Percentiles rank a stretch among this genome's conserved stretches.
phyloP scores from a whole-genome alignment of 2,888 invertebrate genomes.

The Merodon equestris region DNA sequence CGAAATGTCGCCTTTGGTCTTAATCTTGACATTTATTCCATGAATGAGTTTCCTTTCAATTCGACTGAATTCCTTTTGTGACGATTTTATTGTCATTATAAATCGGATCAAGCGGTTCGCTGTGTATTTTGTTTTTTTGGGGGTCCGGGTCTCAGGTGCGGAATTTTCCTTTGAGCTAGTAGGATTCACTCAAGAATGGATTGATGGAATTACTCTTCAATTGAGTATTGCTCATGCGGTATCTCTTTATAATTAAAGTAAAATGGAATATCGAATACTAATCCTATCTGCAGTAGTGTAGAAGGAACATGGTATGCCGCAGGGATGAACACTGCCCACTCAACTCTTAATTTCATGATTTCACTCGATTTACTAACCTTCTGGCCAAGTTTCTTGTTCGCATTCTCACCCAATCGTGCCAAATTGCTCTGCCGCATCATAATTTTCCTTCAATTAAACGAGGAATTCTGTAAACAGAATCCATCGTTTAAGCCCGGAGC shows the following conservation, averaged over 20 bases:
- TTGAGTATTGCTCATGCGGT: constrained; percentile 23
- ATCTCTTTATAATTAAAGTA: too few relatives aligned
- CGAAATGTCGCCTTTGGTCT: constrained; percentile 61
- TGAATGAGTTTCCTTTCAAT: constrained; percentile 68
- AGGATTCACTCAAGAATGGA: constrained; percentile 14
- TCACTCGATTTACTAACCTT: too few relatives aligned
- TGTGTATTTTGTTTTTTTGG: constrained; percentile 9
- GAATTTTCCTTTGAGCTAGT: constrained; percentile 54
- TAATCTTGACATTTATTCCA: constrained; percentile 69
- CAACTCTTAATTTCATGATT: not conserved
- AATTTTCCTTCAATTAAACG: constrained; percentile 65
- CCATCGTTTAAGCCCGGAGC: constrained; percentile 55
- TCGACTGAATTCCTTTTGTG: constrained; percentile 66
- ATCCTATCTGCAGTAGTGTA: not conserved
- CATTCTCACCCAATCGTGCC: not conserved
- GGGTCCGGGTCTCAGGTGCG: constrained; percentile 60
- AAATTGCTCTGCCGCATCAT: constrained; percentile 27
- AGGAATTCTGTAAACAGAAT: constrained; percentile 60
- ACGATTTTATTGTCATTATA: constrained; percentile 68
- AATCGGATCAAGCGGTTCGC: constrained; percentile 67
- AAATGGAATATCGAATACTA: too few relatives aligned
- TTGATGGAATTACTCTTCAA: constrained; percentile 63
- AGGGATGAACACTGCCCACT: not conserved
- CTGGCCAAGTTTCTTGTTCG: too few relatives aligned
- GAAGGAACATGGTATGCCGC: too few relatives aligned